phyloP scores from a whole-genome alignment of 1,140 invertebrate species.

The Parasteatoda tepidariorum region DNA sequence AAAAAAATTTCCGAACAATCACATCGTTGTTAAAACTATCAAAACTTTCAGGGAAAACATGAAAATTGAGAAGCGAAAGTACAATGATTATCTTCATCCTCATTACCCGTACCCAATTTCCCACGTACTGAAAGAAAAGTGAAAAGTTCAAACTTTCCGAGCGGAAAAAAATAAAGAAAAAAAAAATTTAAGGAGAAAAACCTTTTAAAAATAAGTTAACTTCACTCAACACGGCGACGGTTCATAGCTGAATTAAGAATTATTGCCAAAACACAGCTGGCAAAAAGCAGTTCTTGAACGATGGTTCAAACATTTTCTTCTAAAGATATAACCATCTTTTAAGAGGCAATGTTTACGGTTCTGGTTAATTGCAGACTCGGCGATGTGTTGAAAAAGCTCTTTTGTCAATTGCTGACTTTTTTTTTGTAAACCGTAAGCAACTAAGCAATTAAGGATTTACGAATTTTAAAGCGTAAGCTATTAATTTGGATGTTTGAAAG shows the following conservation, averaged over 20 bases:
- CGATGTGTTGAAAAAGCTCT: not conserved
- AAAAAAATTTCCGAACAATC: not conserved
- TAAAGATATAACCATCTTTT: not conserved
- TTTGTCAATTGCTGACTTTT: not conserved
- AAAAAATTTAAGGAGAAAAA: no score
- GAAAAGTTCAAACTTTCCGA: not conserved
- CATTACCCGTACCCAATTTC: not conserved
- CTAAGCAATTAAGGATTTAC: no score
- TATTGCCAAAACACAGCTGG: conserved; percentile 33
- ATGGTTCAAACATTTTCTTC: not conserved
- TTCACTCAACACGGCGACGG: not conserved
- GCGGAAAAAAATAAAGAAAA: not conserved
- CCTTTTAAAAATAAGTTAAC: not conserved
- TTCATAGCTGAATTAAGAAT: conserved; percentile 27
- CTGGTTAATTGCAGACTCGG: not conserved
- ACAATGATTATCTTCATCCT: not conserved
- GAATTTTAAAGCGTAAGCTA: no score
- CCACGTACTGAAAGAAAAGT: not conserved
- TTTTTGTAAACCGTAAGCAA: no score
- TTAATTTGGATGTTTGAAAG: no score
- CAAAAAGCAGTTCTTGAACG: not conserved
- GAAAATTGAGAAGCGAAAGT: not conserved
- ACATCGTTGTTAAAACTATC: not conserved
- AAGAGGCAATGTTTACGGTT: not conserved
- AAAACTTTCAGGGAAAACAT: not conserved